These are phyloP conservation scores for Ctenoplectra terminalis DNA, from an alignment of 1,140 invertebrate species.

Conservation along the genomic window DNA sequence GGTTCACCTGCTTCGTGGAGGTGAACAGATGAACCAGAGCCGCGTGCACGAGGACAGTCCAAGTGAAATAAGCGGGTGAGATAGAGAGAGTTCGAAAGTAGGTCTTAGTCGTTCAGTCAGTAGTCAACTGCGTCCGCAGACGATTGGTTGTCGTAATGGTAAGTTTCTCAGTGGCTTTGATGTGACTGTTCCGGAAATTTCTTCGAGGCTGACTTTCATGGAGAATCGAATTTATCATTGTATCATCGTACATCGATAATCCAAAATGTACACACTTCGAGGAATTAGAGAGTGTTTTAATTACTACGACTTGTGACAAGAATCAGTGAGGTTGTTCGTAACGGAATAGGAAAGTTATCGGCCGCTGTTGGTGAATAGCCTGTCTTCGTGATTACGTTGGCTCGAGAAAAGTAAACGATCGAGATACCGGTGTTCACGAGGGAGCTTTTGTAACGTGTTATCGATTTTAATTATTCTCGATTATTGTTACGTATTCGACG, in stretches of 20 bases:
- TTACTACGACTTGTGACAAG: not conserved
- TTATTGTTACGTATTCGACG: no score
- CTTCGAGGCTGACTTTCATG: not conserved
- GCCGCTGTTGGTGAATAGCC: not conserved
- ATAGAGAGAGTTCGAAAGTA: conserved; percentile 82
- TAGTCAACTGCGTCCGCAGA: conserved; percentile 78
- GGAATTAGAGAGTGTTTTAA: not conserved
- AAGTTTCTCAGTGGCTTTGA: conserved; percentile 66
- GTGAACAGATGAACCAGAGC: conserved; percentile 34
- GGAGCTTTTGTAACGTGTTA: not conserved
- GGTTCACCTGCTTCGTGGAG: not conserved
- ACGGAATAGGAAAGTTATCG: not conserved
- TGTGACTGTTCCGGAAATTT: not conserved
- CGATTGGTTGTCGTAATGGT: conserved; percentile 80
- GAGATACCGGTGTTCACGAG: not conserved
- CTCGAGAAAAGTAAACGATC: not conserved
- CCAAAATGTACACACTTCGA: not conserved
- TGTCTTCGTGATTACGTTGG: not conserved
- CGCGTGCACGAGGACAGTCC: conserved; percentile 38
- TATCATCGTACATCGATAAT: not conserved
- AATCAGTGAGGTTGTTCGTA: conserved; percentile 5
- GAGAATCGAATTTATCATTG: not conserved
- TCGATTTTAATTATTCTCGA: not conserved
- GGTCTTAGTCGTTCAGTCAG: conserved; percentile 80
- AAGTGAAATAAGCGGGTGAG: conserved; percentile 63